Evolutionary conservation across 2,888 invertebrate species (phyloP).

Genomic region (Metallyticus violacea): DNA sequence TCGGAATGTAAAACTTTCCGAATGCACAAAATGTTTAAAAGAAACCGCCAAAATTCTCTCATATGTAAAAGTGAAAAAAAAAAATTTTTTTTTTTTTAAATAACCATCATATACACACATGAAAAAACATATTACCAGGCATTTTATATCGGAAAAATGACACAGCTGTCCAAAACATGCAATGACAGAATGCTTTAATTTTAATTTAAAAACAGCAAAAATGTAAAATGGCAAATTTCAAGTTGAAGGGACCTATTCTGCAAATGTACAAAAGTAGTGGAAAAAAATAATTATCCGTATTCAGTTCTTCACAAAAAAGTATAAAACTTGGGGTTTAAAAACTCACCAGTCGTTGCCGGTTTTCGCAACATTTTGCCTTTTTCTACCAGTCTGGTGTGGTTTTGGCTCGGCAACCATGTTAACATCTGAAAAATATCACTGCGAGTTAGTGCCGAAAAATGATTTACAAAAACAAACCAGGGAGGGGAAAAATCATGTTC

Average conservation of each 20-base stretch:
- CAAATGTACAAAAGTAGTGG: slow-evolving; percentile 1
- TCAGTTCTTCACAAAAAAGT: slow-evolving; percentile 10
- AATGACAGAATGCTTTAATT: background rate
- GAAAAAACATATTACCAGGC: background rate
- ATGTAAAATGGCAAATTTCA: background rate
- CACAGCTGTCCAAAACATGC: background rate
- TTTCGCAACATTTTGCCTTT: slow-evolving; percentile 63
- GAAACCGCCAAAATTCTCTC: background rate
- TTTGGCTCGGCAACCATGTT: slow-evolving; percentile 77
- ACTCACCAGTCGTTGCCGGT: slow-evolving; percentile 67
- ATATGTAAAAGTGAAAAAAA: background rate
- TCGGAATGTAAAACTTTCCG: background rate
- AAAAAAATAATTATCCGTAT: background rate
- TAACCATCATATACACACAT: background rate
- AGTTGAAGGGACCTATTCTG: background rate
- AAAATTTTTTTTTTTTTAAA: background rate
- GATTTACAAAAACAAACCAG: background rate
- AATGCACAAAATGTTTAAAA: background rate
- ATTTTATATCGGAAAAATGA: background rate
- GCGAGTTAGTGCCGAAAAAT: slow-evolving; percentile 26
- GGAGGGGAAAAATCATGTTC: background rate
- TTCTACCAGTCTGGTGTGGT: slow-evolving; percentile 66
- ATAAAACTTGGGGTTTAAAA: slow-evolving; percentile 26
- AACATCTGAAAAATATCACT: slow-evolving; percentile 57
- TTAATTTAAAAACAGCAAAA: background rate